Percentiles rank a stretch among this genome's conserved stretches.
These are phyloP conservation scores for Glomeris marginata DNA, from an alignment of 2,888 invertebrate genomes.

Conservation along the genomic window DNA sequence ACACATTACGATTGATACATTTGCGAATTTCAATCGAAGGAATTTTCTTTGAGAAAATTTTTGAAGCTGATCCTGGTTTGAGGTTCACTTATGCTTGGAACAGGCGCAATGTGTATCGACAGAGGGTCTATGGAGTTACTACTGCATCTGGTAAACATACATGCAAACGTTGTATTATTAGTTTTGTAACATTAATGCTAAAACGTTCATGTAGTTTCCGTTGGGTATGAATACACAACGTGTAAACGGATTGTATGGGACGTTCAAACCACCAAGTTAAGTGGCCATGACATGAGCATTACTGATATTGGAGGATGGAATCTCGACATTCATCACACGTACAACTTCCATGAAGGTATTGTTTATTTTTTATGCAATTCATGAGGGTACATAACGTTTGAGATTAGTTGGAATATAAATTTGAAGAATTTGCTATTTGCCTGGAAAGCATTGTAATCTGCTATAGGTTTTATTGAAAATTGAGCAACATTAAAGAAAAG, in stretches of 20 bases:
- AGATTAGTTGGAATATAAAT: too few relatives aligned
- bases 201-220: conserved; percentile 28
- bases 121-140: conserved; percentile 32
- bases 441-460: too few relatives aligned
- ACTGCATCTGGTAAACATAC: conserved; percentile 30
- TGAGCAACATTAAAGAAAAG: too few relatives aligned
- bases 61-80: conserved; percentile 90
- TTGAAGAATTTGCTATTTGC: too few relatives aligned
- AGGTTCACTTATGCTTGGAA: conserved; percentile 97
- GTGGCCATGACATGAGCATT: conserved; percentile 91
- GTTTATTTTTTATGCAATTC: background rate
- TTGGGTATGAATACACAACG: conserved; percentile 86
- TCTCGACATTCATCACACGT: conserved; percentile 93
- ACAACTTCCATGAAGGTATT: conserved; percentile 86
- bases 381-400: background rate
- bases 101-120: conserved; percentile 77
- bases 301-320: conserved; percentile 98
- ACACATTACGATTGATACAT: conserved; percentile 70
- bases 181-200: background rate
- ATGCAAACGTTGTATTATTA: background rate
- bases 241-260: conserved; percentile 87
- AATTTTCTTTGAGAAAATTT: conserved; percentile 73
- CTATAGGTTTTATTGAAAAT: too few relatives aligned
- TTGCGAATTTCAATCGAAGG: conserved; percentile 72
- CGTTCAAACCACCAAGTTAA: conserved; percentile 79